Conservation (phyloP, 2,113 vertebrate genomes). For the Gambusia holbrooki region DNA sequence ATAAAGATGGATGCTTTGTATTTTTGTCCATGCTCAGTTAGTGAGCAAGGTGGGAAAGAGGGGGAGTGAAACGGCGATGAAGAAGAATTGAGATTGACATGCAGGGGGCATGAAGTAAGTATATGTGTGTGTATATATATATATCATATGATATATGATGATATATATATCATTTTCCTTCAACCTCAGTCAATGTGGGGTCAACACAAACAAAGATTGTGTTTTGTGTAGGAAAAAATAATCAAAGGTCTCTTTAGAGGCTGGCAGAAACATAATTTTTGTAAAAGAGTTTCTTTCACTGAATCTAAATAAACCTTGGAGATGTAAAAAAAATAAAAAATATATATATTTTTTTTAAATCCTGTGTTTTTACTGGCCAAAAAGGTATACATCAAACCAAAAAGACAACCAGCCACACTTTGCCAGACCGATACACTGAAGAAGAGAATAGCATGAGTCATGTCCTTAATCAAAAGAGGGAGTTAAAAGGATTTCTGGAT, state of each 20-base stretch:
- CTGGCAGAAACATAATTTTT: neutral
- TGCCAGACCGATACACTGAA: neutral
- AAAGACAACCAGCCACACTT: neutral
- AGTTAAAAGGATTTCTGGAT: neutral
- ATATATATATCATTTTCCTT: too few relatives aligned
- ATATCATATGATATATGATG: too few relatives aligned
- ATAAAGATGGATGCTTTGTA: conserved; percentile 79
- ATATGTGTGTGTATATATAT: too few relatives aligned
- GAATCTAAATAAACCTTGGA: neutral
- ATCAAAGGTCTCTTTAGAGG: neutral
- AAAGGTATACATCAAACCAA: neutral
- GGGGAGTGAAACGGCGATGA: conserved; percentile 43
- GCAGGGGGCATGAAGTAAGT: conserved; percentile 19
- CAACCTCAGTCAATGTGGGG: neutral
- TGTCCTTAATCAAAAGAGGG: neutral
- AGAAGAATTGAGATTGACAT: conserved; percentile 42
- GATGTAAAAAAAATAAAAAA: too few relatives aligned
- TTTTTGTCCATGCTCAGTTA: conserved; percentile 70
- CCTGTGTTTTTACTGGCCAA: neutral
- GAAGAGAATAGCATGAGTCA: conserved; percentile 2
- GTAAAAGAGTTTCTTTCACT: neutral
- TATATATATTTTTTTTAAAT: too few relatives aligned
- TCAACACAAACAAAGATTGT: conserved; percentile 26
- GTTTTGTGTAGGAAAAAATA: conserved; percentile 4
- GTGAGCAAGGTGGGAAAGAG: conserved; percentile 55